Conservation (phyloP, 53 echinoderm and acorn worm species). For the Echinarachnius parma region DNA sequence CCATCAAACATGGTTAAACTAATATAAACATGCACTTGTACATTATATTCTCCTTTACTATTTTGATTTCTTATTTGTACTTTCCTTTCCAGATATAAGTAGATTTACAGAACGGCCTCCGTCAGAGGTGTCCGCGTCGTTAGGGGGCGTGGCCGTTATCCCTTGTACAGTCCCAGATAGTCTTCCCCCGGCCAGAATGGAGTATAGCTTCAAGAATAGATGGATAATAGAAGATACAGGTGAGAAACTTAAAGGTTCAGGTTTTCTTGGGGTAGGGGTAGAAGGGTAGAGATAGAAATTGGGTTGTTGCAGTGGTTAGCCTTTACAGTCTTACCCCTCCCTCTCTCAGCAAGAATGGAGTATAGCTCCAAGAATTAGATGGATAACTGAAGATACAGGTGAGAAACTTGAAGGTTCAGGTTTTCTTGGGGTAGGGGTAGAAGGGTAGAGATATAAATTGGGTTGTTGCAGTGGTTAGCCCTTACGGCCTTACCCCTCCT, state of each 20-base stretch:
- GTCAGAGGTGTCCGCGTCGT: constrained; percentile 39
- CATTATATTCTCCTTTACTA: not conserved
- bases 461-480: no score
- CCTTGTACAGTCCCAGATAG: constrained; percentile 82
- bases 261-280: no score
- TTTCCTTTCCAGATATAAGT: constrained; percentile 69
- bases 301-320: no score
- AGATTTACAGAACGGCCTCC: constrained; percentile 66
- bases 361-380: constrained; percentile 74
- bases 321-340: constrained; percentile 71
- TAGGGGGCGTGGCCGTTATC: constrained; percentile 69
- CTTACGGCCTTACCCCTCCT: constrained; percentile 71
- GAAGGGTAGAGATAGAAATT: no score
- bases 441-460: no score
- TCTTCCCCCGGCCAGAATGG: constrained; percentile 72
- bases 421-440: no score
- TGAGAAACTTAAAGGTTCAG: no score
- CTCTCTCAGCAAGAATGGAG: constrained; percentile 73
- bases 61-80: no score
- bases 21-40: no score
- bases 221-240: constrained; percentile 70
- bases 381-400: constrained; percentile 74
- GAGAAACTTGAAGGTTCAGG: no score
- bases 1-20: no score
- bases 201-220: constrained; percentile 73